Percentiles rank a stretch among this genome's conserved stretches.
phyloP scores from a whole-genome alignment of 1,140 invertebrate species.

The Drosophila burlai region DNA sequence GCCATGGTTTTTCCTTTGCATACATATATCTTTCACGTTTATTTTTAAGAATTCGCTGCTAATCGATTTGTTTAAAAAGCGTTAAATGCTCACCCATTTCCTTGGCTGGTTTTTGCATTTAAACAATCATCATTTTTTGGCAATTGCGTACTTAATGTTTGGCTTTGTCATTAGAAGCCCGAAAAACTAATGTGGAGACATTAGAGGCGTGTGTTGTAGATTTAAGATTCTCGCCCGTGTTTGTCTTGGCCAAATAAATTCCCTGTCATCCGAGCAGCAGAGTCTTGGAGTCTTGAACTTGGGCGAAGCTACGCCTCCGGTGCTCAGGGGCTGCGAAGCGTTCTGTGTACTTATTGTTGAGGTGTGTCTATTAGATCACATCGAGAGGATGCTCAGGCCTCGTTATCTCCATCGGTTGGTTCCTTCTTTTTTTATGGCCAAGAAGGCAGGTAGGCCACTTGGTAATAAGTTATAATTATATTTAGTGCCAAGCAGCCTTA shows the following conservation, averaged over 20 bases:
- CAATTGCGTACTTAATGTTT: constrained; percentile 32
- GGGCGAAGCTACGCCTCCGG: neutral
- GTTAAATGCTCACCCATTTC: constrained; percentile 14
- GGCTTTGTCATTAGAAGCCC: constrained; percentile 37
- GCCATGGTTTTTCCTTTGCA: neutral
- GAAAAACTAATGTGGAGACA: constrained; percentile 39
- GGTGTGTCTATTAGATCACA: constrained; percentile 44
- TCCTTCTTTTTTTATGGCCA: neutral
- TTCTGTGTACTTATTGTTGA: constrained; percentile 35
- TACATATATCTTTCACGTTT: neutral
- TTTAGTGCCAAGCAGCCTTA: neutral
- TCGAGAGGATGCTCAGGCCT: neutral
- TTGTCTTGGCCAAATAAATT: constrained; percentile 35
- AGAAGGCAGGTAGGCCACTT: neutral
- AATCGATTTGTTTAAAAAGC: constrained; percentile 14
- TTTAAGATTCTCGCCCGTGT: constrained; percentile 33
- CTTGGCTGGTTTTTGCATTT: neutral
- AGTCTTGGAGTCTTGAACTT: constrained; percentile 39
- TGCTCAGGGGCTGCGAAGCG: neutral
- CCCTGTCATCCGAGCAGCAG: constrained; percentile 21
- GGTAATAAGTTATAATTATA: neutral
- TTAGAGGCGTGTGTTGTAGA: constrained; percentile 59
- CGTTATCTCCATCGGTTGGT: neutral
- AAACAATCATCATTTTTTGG: constrained; percentile 24
- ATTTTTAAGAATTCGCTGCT: neutral